Percentiles rank a stretch among this genome's conserved stretches.
Evolutionary conservation across 2,113 vertebrate species (phyloP).

Genomic region (Xenopus tropicalis): UCB_Xtro_10.0 CM004444.2:154571501-154572000

Average conservation of each 20-base stretch:
- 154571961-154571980: not conserved
- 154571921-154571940: slow-evolving; percentile 9
- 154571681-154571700: slow-evolving; percentile 37
- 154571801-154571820: slow-evolving; percentile 46
- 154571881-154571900: slow-evolving; percentile 20
- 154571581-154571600: too few relatives aligned
- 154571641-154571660: too few relatives aligned
- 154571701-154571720: slow-evolving; percentile 43
- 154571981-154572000: not conserved
- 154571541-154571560: too few relatives aligned
- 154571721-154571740: slow-evolving; percentile 40
- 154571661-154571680: too few relatives aligned
- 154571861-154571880: slow-evolving; percentile 39
- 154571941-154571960: slow-evolving; percentile 3
- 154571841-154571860: slow-evolving; percentile 48
- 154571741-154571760: slow-evolving; percentile 44
- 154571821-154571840: slow-evolving; percentile 59
- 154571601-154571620: too few relatives aligned
- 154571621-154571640: too few relatives aligned
- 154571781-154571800: slow-evolving; percentile 42
- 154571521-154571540: too few relatives aligned
- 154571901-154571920: not conserved
- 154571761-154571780: slow-evolving; percentile 42
- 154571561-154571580: too few relatives aligned
- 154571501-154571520: too few relatives aligned